phyloP scores from a whole-genome alignment of 1,140 invertebrate genomes.

The Whitmania pigra region DNA sequence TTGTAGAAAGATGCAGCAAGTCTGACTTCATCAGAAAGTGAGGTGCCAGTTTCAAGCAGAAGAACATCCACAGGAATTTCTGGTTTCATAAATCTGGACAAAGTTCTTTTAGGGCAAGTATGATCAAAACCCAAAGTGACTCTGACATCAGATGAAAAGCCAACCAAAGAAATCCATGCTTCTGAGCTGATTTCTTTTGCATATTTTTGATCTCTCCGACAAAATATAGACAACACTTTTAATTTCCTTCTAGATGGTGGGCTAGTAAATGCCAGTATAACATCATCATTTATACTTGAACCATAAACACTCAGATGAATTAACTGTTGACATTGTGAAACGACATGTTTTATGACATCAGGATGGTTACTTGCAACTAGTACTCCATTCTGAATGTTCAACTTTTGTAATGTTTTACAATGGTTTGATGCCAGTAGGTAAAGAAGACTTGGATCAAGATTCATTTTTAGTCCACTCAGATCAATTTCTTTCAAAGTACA shows the following conservation, averaged over 20 bases:
- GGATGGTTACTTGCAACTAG: conserved; percentile 31
- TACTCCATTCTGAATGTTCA: conserved; percentile 34
- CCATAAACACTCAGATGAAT: conserved; percentile 30
- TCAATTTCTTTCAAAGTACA: conserved; percentile 28
- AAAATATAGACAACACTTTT: conserved; percentile 28
- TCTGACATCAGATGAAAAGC: conserved; percentile 27
- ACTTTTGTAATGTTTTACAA: conserved; percentile 27
- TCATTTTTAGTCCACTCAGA: conserved; percentile 30
- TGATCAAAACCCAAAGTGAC: conserved; percentile 35
- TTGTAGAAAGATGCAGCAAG: conserved; percentile 29
- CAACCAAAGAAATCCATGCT: conserved; percentile 29
- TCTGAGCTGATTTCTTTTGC: conserved; percentile 28
- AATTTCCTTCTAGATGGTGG: conserved; percentile 25
- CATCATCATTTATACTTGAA: conserved; percentile 31
- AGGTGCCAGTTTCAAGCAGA: conserved; percentile 33
- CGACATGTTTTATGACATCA: conserved; percentile 27
- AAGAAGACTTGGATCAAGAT: conserved; percentile 31
- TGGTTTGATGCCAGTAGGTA: conserved; percentile 31
- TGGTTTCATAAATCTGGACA: conserved; percentile 32
- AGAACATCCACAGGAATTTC: conserved; percentile 33
- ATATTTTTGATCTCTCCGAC: conserved; percentile 32
- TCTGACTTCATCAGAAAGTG: conserved; percentile 31
- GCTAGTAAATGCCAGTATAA: conserved; percentile 28
- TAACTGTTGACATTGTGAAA: conserved; percentile 29
- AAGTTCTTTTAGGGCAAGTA: conserved; percentile 30